Conservation (phyloP, 2,888 invertebrate genomes). For the Hyles lineata region DNA sequence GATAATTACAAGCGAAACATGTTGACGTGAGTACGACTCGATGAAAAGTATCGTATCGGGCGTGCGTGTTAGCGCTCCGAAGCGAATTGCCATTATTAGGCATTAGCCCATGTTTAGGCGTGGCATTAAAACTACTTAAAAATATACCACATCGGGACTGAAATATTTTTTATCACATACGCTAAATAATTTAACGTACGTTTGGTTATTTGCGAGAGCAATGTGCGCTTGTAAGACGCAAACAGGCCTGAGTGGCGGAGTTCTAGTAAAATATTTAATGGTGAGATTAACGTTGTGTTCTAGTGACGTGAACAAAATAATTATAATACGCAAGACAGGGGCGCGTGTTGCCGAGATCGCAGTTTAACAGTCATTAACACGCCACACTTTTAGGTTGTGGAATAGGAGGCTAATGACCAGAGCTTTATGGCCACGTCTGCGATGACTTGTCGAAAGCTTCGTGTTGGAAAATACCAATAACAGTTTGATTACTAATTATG, state of each 20-base stretch:
- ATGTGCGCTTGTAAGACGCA: not conserved
- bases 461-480: not conserved
- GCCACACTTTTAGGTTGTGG: not conserved
- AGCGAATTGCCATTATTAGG: conserved; percentile 3
- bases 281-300: not conserved
- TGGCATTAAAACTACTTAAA: conserved; percentile 21
- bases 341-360: not conserved
- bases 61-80: conserved; percentile 9
- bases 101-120: conserved; percentile 14
- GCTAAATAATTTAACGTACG: not conserved
- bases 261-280: not conserved
- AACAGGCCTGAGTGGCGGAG: not conserved
- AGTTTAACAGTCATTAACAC: conserved; percentile 6
- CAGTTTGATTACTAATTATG: not conserved
- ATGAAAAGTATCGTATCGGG: not conserved
- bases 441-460: not conserved
- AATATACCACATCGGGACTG: not conserved
- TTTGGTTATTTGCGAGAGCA: not conserved
- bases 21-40: not conserved
- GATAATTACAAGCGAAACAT: not conserved
- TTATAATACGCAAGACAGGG: not conserved
- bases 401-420: conserved; percentile 6
- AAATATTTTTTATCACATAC: not conserved
- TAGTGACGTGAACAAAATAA: not conserved
- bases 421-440: not conserved